Base-by-base conservation (phyloP, 2,888 invertebrate genomes). In the Leptopilina drosophilae region DNA sequence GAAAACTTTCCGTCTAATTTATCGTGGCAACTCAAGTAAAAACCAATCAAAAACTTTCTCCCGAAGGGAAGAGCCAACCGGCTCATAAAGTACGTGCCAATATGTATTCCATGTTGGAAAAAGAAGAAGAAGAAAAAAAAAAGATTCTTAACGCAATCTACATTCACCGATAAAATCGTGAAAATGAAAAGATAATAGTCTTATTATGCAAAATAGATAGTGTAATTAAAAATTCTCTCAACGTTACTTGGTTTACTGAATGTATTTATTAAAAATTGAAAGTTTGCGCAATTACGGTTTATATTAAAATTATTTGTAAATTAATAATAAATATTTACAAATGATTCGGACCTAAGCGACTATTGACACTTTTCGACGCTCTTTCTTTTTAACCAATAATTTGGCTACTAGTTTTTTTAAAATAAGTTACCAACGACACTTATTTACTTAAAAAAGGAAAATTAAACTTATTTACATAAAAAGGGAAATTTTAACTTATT, bases 41-140 rank as follows among this genome's bases (percentile, higher is more conserved):
- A 87, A 84, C 84, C 85, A 87, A 87, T 87, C 86, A 82, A 69
- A 81, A 84, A 88, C 88, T 88, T 88, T 88, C 88, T 87, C 88
- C 81, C 86, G 78, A 82, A 84, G 82, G 84, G 82, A 83, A 83
- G 83, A 83, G 78, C 77, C 46, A 76, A 62, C 11, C 65, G 46
- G 80, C 49, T 42, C 84, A 80, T 84, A 80, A 84, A 82, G 78
- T 83, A 79, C 82, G 64, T 73, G 78, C 46, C 62, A 33, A 73
- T 15, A 66, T 46, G 26, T 11, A 9, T 33, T 14, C 26, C n/a
- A 15, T 15, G 12, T 62, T 62, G 62, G 6, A n/a, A 62, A 42
- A 42, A 42, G 7, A 4, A 26, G 11, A 14, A 33, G 33, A 33
- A 33, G 33, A n/a, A n/a, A 62, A 42, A 42, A 42, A 42, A 42